Evolutionary conservation across 2,888 invertebrate species (phyloP), one percentile per base, ranked within the genome.

Genomic region (Pelosia muscerda): DNA sequence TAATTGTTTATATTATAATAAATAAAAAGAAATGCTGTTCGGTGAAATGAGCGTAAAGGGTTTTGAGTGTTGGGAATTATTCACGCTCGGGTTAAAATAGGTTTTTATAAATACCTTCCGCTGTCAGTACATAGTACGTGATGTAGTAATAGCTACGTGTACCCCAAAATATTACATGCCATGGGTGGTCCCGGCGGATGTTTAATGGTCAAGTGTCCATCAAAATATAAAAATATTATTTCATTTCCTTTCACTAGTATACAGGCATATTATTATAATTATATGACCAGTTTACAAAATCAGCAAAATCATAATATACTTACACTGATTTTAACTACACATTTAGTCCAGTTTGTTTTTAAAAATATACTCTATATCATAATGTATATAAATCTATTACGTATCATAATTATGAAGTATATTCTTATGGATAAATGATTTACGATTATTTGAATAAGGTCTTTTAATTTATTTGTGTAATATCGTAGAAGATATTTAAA

Each of bases 1-100:
- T 81, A 81, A 81, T 79, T 81, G 81, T 79, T 81, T 81, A 72
- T 80, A 80, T 81, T 79, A 81, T 80, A 80, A 78, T 78, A 79
- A 75, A 78, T 79, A 72, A 71, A 55, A 66, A 75, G 72, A 71
- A 75, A 68, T 31, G 26, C 34, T 42, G 42, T 67, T 64, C 62
- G 64, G 61, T 69, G 61, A 54, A 65, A 72, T 65, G 71, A 69
- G 71, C 62, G 65, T 63, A 69, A 65, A 66, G 72, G 74, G 74
- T 68, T 79, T 72, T 26, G 69, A 69, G 61, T 69, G 69, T 59
- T 42, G 63, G 26, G 38, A 69, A 63, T 69, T 66, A 66, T 69
- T 62, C 19, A 69, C 59, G 69, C 65, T 66, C 22, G 28, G 65
- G 23, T 62, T 66, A 28, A 13, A 63, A 57, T 64, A 55, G 25